A percentile compares a stretch with the other conserved stretches of the same genome.
These are phyloP conservation scores for Cossypha niveicapilla DNA, from an alignment of 2,797 vertebrate genomes.

Conservation along the genomic window DNA sequence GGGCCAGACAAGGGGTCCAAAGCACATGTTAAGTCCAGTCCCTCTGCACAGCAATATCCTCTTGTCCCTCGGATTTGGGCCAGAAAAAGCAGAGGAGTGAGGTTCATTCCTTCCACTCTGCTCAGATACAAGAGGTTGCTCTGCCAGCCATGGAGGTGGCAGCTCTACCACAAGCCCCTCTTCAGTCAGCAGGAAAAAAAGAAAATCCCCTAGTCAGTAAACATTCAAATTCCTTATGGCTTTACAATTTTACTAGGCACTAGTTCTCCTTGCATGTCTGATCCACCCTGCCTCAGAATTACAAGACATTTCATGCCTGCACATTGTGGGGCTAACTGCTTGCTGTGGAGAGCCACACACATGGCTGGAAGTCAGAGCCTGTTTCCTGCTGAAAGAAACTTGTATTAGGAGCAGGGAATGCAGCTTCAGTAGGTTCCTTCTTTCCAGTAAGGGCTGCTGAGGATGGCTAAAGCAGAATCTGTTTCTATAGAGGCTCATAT, in stretches of 20 bases:
- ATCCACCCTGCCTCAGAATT: not conserved
- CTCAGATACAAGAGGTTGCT: not conserved
- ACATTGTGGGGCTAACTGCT: not conserved
- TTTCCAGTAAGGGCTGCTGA: not conserved
- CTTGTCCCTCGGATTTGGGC: not conserved
- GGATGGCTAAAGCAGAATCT: not conserved
- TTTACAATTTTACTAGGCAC: not conserved
- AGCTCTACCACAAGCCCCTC: not conserved
- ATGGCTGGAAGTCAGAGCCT: not conserved
- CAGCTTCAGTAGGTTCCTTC: not conserved
- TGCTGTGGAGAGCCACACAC: fast-evolving
- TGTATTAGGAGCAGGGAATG: not conserved
- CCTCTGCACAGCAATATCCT: not conserved
- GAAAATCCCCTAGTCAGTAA: not conserved
- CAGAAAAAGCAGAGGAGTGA: not conserved
- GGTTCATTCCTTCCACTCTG: not conserved
- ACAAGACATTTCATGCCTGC: not conserved
- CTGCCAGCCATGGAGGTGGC: not conserved
- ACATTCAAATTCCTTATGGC: fast-evolving
- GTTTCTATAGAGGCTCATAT: not conserved
- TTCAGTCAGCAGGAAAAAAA: not conserved
- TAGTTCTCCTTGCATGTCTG: not conserved
- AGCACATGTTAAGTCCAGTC: fast-evolving
- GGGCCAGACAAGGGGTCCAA: not conserved
- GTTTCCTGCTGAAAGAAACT: not conserved